Evolutionary conservation across 2,113 vertebrate species (phyloP).

Genomic region (Sigmodon hispidus): DNA sequence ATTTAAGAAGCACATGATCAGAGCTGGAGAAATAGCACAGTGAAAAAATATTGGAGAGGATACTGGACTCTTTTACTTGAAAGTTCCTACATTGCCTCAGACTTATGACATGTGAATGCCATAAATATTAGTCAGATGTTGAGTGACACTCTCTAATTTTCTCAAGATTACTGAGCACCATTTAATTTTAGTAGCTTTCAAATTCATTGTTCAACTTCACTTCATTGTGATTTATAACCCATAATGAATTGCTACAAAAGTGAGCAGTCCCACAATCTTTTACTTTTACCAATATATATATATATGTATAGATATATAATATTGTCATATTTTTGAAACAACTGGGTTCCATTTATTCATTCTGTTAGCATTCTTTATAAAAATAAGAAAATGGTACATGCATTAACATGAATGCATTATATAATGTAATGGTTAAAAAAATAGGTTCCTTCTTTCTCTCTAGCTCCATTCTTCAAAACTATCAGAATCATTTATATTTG

Average conservation of each 20-base stretch:
- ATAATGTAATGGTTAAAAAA: neutral
- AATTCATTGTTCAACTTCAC: neutral
- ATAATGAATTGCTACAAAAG: slow-evolving; percentile 1
- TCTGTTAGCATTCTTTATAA: neutral
- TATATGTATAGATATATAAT: neutral
- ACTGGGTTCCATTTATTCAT: neutral
- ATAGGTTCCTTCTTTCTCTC: neutral
- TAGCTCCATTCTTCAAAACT: neutral
- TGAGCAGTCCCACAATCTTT: neutral
- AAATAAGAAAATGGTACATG: neutral
- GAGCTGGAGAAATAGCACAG: slow-evolving; percentile 6
- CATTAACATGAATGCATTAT: neutral
- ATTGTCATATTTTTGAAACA: slow-evolving; percentile 13
- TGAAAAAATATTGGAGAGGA: neutral
- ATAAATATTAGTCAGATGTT: neutral
- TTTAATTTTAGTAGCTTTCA: neutral
- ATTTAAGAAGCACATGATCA: slow-evolving; percentile 7
- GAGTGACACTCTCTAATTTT: neutral
- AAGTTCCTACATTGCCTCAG: neutral
- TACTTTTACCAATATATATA: neutral
- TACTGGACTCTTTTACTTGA: neutral
- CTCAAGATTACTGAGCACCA: neutral
- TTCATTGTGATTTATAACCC: neutral
- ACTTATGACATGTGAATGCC: neutral
- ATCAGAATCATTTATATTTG: neutral